Conservation (phyloP, 2,113 vertebrate species). For the Cheilinus undulatus region DNA sequence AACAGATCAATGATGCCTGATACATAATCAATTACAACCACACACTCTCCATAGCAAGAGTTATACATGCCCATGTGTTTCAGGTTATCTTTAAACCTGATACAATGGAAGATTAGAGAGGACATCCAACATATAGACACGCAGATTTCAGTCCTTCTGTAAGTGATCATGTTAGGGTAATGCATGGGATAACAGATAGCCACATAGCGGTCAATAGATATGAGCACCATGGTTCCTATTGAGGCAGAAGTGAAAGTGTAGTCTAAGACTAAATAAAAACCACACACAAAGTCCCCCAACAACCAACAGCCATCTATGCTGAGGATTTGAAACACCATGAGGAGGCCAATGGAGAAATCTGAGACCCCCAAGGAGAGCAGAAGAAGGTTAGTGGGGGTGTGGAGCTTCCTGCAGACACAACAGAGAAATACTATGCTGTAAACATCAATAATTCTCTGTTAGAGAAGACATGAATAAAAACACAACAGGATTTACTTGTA, state of each 20-base stretch:
- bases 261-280: background rate
- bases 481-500: background rate
- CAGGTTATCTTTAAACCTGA: background rate
- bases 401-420: slow-evolving; percentile 66
- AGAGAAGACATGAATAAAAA: too few relatives aligned
- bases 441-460: too few relatives aligned
- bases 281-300: slow-evolving; percentile 3
- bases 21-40: background rate
- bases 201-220: slow-evolving; percentile 45
- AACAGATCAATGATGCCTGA: background rate
- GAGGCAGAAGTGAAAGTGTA: background rate
- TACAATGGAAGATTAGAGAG: background rate
- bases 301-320: slow-evolving; percentile 30
- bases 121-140: slow-evolving; percentile 27
- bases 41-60: slow-evolving; percentile 44
- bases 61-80: background rate
- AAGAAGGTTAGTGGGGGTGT: slow-evolving; percentile 72
- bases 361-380: slow-evolving; percentile 57
- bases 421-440: too few relatives aligned
- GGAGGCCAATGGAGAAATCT: slow-evolving; percentile 24
- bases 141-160: background rate
- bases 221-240: slow-evolving; percentile 46
- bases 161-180: background rate
- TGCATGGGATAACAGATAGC: background rate
- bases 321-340: slow-evolving; percentile 3